These are phyloP conservation scores for Lethocerus indicus DNA, from an alignment of 1,140 invertebrate genomes.

Conservation along the genomic window DNA sequence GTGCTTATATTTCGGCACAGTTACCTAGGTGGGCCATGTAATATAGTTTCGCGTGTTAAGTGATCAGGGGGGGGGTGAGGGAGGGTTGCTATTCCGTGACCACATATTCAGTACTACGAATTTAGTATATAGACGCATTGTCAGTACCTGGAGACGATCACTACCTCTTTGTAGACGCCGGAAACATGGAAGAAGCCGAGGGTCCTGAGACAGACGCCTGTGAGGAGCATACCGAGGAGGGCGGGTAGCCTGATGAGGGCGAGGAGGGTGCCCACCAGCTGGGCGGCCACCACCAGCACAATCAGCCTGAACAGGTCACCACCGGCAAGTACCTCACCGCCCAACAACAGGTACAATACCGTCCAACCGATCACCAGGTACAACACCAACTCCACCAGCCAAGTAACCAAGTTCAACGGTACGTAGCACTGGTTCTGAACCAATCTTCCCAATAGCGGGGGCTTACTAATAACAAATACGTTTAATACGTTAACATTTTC, in stretches of 20 bases:
- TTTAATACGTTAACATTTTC: too few species aligned
- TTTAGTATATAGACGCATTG: too few species aligned
- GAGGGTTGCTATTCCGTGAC: background rate
- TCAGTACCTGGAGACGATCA: constrained; percentile 15
- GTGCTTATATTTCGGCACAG: too few species aligned
- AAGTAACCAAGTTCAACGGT: too few species aligned
- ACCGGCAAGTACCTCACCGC: constrained; percentile 49
- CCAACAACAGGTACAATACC: constrained; percentile 41
- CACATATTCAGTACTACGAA: background rate
- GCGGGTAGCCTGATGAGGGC: constrained; percentile 13
- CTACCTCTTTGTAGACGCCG: constrained; percentile 14
- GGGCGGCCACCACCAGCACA: constrained; percentile 20
- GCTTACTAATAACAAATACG: too few species aligned
- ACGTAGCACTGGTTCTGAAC: too few species aligned
- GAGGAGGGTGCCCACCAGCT: constrained; percentile 10
- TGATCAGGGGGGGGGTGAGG: background rate
- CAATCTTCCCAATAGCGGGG: too few species aligned
- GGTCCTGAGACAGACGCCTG: constrained; percentile 16
- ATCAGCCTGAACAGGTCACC: constrained; percentile 63
- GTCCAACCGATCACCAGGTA: too few species aligned
- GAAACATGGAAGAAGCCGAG: constrained; percentile 15
- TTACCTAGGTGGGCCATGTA: too few species aligned
- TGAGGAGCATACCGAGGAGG: constrained; percentile 19
- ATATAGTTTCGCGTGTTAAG: too few species aligned
- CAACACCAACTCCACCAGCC: too few species aligned